phyloP scores from a whole-genome alignment of 2,797 vertebrate species.

The Peromyscus attwateri region DNA sequence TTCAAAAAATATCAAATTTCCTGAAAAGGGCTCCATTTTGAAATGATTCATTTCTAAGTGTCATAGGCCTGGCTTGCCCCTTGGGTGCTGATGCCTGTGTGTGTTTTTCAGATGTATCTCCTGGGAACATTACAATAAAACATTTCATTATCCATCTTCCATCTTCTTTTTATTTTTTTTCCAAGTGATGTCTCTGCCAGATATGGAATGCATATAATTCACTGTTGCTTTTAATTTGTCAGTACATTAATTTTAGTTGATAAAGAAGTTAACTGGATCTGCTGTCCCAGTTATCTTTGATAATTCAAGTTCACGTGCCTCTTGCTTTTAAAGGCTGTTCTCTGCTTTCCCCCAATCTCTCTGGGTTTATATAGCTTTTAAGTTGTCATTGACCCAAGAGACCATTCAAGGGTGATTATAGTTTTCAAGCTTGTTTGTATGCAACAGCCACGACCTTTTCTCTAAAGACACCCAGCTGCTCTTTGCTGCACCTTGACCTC shows the following conservation, averaged over 20 bases:
- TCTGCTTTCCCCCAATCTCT: constrained; percentile 68
- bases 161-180: constrained; percentile 72
- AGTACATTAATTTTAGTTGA: constrained; percentile 85
- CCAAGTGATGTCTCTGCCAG: constrained; percentile 76
- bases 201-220: constrained; percentile 80
- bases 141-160: constrained; percentile 80
- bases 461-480: constrained; percentile 71
- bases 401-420: constrained; percentile 80
- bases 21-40: constrained; percentile 37
- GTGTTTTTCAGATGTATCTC: constrained; percentile 73
- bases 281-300: constrained; percentile 80
- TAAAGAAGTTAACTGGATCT: constrained; percentile 84
- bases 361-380: constrained; percentile 79
- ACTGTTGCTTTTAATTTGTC: constrained; percentile 85
- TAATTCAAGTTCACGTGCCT: constrained; percentile 79
- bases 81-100: constrained; percentile 59
- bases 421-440: constrained; percentile 80
- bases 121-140: constrained; percentile 81
- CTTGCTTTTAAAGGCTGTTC: constrained; percentile 78
- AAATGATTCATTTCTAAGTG: constrained; percentile 68
- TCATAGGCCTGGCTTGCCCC: constrained; percentile 32
- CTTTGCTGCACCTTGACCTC: constrained; percentile 76
- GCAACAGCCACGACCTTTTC: constrained; percentile 71
- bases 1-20: constrained; percentile 72
- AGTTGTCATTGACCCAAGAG: constrained; percentile 83